Percentiles rank a stretch among this genome's conserved stretches.
These are phyloP conservation scores for Micrasema longulum DNA, from an alignment of 1,140 invertebrate species.

Conservation along the genomic window DNA sequence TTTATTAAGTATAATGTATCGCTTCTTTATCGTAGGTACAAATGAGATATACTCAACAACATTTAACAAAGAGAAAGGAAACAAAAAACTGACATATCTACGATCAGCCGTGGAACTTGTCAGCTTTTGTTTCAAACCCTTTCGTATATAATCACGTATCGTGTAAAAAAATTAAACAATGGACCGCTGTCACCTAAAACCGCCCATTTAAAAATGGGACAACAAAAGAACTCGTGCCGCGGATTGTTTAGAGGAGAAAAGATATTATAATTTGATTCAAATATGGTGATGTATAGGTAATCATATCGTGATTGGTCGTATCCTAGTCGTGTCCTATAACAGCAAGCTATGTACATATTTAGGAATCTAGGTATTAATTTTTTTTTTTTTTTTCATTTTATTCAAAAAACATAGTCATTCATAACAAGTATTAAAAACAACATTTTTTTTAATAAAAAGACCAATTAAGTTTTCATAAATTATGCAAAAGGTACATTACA, in stretches of 20 bases:
- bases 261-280: slow-evolving; percentile 10
- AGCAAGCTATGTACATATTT: slow-evolving; percentile 1
- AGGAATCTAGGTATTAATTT: too few relatives aligned
- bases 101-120: neutral
- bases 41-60: too few relatives aligned
- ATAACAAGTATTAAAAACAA: too few relatives aligned
- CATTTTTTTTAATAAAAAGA: too few relatives aligned
- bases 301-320: slow-evolving; percentile 14
- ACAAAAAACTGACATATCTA: neutral
- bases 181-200: neutral
- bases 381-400: too few relatives aligned
- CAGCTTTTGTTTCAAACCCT: neutral
- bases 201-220: slow-evolving; percentile 22
- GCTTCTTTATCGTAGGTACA: too few relatives aligned
- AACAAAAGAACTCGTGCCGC: slow-evolving; percentile 31
- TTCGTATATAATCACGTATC: slow-evolving; percentile 27
- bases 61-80: too few relatives aligned
- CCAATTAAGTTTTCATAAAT: too few relatives aligned
- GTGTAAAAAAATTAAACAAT: slow-evolving; percentile 35
- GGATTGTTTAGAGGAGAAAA: slow-evolving; percentile 15
- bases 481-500: too few relatives aligned
- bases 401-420: too few relatives aligned
- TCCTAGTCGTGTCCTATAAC: slow-evolving; percentile 11
- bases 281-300: slow-evolving; percentile 8
- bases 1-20: too few relatives aligned